phyloP scores from a whole-genome alignment of 1,140 invertebrate species.

The Caenorhabditis briggsae region DNA sequence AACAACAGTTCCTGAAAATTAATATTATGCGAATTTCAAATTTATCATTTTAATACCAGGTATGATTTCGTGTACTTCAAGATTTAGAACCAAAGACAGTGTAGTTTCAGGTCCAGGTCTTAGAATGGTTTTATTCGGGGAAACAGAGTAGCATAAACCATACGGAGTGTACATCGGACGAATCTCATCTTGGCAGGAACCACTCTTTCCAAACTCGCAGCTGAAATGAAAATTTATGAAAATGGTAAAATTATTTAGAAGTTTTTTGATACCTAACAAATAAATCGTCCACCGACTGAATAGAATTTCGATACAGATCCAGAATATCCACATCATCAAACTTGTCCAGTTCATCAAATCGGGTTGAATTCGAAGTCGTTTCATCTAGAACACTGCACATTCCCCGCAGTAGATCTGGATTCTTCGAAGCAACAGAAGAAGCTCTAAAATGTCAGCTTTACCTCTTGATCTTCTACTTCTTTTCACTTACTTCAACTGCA shows the following conservation, averaged over 20 bases:
- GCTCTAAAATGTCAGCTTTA: constrained; percentile 62
- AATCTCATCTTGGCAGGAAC: constrained; percentile 68
- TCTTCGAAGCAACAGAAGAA: constrained; percentile 64
- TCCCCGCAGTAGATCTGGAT: constrained; percentile 63
- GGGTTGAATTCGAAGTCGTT: constrained; percentile 58
- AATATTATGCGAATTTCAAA: neutral
- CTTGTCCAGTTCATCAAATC: constrained; percentile 53
- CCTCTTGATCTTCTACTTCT: neutral
- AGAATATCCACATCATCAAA: constrained; percentile 63
- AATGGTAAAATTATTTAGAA: neutral
- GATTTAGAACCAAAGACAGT: constrained; percentile 65
- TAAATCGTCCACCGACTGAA: constrained; percentile 67
- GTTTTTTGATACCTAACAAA: constrained; percentile 62
- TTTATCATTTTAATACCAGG: constrained; percentile 61
- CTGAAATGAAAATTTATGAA: constrained; percentile 20
- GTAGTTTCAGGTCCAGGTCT: constrained; percentile 66
- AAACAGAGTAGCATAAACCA: constrained; percentile 67
- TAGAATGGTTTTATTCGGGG: constrained; percentile 65
- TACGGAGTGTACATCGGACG: constrained; percentile 67
- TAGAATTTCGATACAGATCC: constrained; percentile 56
- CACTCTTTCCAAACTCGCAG: constrained; percentile 67
- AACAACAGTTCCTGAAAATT: constrained; percentile 29
- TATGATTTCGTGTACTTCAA: constrained; percentile 68
- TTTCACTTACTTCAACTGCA: constrained; percentile 69
- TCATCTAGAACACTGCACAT: constrained; percentile 65